These are phyloP conservation scores for Stenoptilia bipunctidactyla DNA, from an alignment of 2,888 invertebrate genomes.

Conservation along the genomic window DNA sequence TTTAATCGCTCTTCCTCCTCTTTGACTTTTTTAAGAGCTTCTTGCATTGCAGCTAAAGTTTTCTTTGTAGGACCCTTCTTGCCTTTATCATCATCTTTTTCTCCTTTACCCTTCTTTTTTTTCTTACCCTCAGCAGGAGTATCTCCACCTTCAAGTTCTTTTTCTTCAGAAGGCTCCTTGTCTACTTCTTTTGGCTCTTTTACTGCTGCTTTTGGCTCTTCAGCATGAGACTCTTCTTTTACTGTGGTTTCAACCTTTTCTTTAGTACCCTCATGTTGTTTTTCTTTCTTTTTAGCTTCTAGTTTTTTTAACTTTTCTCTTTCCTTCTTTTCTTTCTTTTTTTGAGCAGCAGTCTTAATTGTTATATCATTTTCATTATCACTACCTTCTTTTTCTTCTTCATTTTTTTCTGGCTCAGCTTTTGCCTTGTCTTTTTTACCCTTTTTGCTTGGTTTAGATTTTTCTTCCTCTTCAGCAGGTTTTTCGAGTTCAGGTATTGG, in stretches of 20 bases:
- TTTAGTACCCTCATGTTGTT: conserved; percentile 34
- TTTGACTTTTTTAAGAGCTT: conserved; percentile 86
- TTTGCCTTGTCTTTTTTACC: conserved; percentile 44
- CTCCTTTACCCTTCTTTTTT: conserved; percentile 49
- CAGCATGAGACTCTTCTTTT: conserved; percentile 15
- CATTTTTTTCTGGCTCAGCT: conserved; percentile 31
- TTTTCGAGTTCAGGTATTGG: conserved; percentile 46
- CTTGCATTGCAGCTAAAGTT: conserved; percentile 92
- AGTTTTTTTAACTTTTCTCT: conserved; percentile 81
- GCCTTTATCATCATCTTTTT: conserved; percentile 66
- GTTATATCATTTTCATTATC: conserved; percentile 72
- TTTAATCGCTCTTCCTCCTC: conserved; percentile 87
- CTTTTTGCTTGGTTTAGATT: conserved; percentile 51
- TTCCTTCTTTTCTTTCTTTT: conserved; percentile 91
- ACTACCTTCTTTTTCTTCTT: conserved; percentile 52
- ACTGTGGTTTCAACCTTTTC: conserved; percentile 29
- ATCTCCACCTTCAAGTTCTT: conserved; percentile 36
- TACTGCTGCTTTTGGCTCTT: conserved; percentile 16
- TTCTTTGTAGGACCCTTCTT: conserved; percentile 86
- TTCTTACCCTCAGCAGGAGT: conserved; percentile 50
- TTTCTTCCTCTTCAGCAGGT: conserved; percentile 39
- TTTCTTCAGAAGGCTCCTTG: conserved; percentile 51
- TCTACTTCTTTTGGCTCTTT: conserved; percentile 27
- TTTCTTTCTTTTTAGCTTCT: conserved; percentile 74
- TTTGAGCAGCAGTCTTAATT: conserved; percentile 86